Evolutionary conservation across 2,113 vertebrate species (phyloP), one percentile per base, ranked within the genome.

Genomic region (Siniperca chuatsi): DNA sequence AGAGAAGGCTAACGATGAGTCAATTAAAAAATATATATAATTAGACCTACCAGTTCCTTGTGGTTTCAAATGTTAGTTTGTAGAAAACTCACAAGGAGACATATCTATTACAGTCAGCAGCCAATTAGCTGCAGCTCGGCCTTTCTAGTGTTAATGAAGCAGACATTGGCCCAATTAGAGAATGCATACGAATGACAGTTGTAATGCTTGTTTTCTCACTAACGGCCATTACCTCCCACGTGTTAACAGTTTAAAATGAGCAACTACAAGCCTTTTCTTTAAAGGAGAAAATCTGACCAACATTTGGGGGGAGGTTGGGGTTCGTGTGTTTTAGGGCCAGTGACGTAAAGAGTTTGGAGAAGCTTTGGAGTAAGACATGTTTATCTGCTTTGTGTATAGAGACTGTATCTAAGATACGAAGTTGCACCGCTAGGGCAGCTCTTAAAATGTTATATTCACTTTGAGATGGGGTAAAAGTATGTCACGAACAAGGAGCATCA

Each of bases 71-170:
- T 62, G 57, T 72, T 77, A 52, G 40, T 72, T 60, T 72, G 54
- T 50, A 54, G n/a, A 64, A 50, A 78, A 67, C 40, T 69, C n/a
- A n/a, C 2, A 10, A 77, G 52, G 61, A 73, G 46, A 57, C 58
- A 0, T 20, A 6, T 57, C 77, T 67, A 9, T 81, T 89, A 68
- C 57, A 72, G 55, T 64, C 64, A 67, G 69, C 75, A 61, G 71
- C 68, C 86, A 84, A 37, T 81, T 80, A 75, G 79, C 79, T 42
- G 71, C 55, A 64, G 76, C 35, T 16, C 33, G 64, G 67, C 54
- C 60, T 82, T 78, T 77, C 55, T 73, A 21, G 71, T 78, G 72
- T 86, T 84, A 85, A 90, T 84, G 72, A 82, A 79, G 69, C 8
- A 57, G 65, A 75, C 75, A 23, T 67, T 2, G 20, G 61, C 72